Evolutionary conservation across 2,888 invertebrate species (phyloP), one percentile per base, ranked within the genome.

Genomic region (Eugnorisma glareosa): DNA sequence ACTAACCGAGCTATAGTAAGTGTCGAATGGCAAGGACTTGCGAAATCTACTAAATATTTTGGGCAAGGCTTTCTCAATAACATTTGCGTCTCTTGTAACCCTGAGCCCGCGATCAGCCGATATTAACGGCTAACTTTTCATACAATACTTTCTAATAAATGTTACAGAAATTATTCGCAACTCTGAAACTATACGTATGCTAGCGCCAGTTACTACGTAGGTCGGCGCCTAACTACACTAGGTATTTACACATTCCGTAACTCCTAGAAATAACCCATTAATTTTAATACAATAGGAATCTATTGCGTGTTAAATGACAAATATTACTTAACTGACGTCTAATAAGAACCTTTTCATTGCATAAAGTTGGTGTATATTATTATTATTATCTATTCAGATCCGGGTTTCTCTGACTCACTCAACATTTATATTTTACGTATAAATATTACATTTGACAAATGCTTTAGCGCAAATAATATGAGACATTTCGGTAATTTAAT

Each of bases 391-490:
- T 89, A 90, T 80, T 87, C 85, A 90, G 90, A 92, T 94, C 94
- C 94, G 93, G 94, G 93, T 94, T 89, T 90, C 90, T 86, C 91
- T 92, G 92, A 91, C 85, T 92, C 91, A 92, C 85, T 85, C 79
- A 85, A 85, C 64, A 84, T 81, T 78, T 74, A 83, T 83, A 73
- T 85, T 89, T 89, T 86, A 84, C 74, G 77, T 81, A 81, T 81
- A 81, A 77, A 83, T 84, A 74, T 84, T 77, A 84, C 84, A 86
- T 80, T 78, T 83, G 67, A 79, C 77, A 75, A 84, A 87, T 77
- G 54, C 48, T 77, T 77, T 73, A 79, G 75, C 76, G 75, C 35
- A 63, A 64, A 59, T 54, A 64, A 64, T 64, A 66, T 45, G 63
- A 74, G 28, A 72, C 13, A 35, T 59, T 67, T 71, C 8, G 48